Percentiles rank a stretch among this genome's conserved stretches.
These are phyloP conservation scores for Cossypha dichroa DNA, from an alignment of 2,797 vertebrate species.

Conservation along the genomic window DNA sequence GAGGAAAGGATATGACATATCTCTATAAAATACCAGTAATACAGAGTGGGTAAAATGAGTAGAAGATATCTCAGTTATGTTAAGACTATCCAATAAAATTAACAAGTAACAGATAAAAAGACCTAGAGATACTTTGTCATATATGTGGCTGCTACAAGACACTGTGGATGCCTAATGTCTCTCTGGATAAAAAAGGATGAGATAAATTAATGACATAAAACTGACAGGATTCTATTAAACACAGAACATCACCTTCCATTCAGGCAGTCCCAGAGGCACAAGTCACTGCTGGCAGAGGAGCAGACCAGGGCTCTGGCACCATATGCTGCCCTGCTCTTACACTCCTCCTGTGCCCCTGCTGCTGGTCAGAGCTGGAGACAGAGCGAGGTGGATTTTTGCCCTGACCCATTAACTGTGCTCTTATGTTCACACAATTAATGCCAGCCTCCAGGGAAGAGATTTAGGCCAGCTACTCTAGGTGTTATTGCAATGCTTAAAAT, in stretches of 20 bases:
- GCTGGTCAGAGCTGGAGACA: background rate
- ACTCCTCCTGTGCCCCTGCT: background rate
- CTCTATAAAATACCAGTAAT: background rate
- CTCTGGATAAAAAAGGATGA: background rate
- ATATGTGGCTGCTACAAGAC: background rate
- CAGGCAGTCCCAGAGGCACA: background rate
- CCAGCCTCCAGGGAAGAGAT: background rate
- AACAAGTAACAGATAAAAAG: background rate
- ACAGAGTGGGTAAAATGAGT: background rate
- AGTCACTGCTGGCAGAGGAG: background rate
- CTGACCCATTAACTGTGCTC: background rate
- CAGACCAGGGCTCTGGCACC: background rate
- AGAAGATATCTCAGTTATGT: background rate
- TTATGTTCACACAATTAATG: conserved; percentile 29
- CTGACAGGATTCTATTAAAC: background rate
- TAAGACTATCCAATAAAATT: background rate
- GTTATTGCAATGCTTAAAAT: background rate
- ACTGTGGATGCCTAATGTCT: background rate
- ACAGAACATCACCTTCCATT: background rate
- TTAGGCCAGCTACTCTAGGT: background rate
- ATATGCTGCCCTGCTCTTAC: background rate
- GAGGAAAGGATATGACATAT: background rate
- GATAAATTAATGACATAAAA: background rate
- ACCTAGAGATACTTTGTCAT: background rate
- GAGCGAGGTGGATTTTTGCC: background rate